These are phyloP conservation scores for Acanthurus tractus DNA, from an alignment of 2,797 vertebrate genomes.

Conservation along the genomic window DNA sequence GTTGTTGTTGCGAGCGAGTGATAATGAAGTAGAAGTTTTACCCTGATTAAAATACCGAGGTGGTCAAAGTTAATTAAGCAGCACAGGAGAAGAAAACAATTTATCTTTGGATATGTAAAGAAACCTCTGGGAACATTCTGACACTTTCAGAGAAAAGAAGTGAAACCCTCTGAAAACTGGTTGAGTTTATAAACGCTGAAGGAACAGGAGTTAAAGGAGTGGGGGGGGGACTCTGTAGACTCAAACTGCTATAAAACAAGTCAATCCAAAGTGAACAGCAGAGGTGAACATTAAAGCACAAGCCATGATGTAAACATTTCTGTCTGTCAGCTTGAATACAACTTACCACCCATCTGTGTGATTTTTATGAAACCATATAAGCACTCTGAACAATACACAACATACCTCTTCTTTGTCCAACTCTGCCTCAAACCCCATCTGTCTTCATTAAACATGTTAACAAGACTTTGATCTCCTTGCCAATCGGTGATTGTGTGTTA, in stretches of 20 bases:
- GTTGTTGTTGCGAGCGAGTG: slow-evolving; percentile 13
- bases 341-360: slow-evolving; percentile 43
- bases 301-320: slow-evolving; percentile 43
- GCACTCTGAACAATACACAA: slow-evolving; percentile 41
- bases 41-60: background rate
- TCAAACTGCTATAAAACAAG: slow-evolving; percentile 12
- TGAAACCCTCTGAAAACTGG: background rate
- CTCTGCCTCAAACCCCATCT: slow-evolving; percentile 58
- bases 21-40: background rate
- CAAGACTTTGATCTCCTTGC: slow-evolving; percentile 69
- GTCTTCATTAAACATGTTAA: slow-evolving; percentile 69
- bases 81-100: background rate
- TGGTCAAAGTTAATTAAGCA: background rate
- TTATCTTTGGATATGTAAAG: background rate
- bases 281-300: slow-evolving; percentile 26
- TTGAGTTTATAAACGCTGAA: background rate
- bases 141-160: background rate
- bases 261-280: slow-evolving; percentile 18
- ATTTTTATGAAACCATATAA: slow-evolving; percentile 53
- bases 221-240: background rate
- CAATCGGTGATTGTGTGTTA: slow-evolving; percentile 75
- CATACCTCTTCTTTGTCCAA: slow-evolving; percentile 34
- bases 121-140: background rate
- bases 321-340: slow-evolving; percentile 32
- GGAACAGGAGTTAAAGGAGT: background rate